phyloP scores from a whole-genome alignment of 2,888 invertebrate species.

The Lasioglossum villosulum region DNA sequence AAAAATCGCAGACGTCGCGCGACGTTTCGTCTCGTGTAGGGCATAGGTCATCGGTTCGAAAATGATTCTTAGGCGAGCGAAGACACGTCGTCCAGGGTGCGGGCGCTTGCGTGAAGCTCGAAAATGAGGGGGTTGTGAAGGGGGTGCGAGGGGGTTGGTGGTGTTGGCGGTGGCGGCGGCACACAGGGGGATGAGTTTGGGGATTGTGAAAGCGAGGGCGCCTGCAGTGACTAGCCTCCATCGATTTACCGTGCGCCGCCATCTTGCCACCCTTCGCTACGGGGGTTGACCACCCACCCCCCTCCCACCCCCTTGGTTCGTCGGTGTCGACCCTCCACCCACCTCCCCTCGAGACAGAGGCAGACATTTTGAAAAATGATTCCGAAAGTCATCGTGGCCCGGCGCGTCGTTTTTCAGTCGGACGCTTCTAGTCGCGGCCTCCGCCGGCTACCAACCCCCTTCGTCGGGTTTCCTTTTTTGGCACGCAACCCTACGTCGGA shows the following conservation, averaged over 20 bases:
- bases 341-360: constrained; percentile 73
- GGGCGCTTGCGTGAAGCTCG: constrained; percentile 83
- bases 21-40: constrained; percentile 22
- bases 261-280: constrained; percentile 84
- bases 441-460: constrained; percentile 22
- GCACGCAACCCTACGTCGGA: constrained; percentile 49
- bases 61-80: constrained; percentile 74
- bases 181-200: constrained; percentile 75
- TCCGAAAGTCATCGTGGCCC: constrained; percentile 80
- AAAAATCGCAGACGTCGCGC: background rate
- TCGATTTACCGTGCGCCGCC: constrained; percentile 85
- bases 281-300: constrained; percentile 82
- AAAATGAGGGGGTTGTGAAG: constrained; percentile 79
- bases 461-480: constrained; percentile 51
- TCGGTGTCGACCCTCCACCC: constrained; percentile 74
- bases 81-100: constrained; percentile 71
- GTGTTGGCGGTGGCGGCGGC: constrained; percentile 62
- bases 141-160: constrained; percentile 44
- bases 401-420: constrained; percentile 69
- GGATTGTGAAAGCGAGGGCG: constrained; percentile 82
- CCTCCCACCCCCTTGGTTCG: constrained; percentile 52
- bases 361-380: constrained; percentile 85
- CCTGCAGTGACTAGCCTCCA: constrained; percentile 85
- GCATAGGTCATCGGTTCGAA: constrained; percentile 52
- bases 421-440: constrained; percentile 31